Conservation (phyloP, 2,888 invertebrate genomes). For the Watsonalla cultraria region DNA sequence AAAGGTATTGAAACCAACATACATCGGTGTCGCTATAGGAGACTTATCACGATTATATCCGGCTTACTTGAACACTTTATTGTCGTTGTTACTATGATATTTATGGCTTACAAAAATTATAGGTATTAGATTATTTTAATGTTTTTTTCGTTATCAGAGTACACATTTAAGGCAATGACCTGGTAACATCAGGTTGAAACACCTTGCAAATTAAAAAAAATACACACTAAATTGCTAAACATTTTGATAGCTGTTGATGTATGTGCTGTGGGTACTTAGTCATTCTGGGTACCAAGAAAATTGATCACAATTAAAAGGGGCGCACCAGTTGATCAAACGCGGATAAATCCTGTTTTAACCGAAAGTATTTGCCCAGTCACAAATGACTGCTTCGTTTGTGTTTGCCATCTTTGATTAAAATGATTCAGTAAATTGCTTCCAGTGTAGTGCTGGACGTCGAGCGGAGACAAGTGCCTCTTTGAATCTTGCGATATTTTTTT, state of each 20-base stretch:
- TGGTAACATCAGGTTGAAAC: conserved; percentile 3
- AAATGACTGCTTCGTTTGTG: conserved; percentile 53
- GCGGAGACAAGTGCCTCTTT: conserved; percentile 3
- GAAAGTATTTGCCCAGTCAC: conserved; percentile 53
- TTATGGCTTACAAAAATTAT: background rate
- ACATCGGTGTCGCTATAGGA: background rate
- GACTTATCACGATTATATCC: background rate
- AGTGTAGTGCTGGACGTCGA: conserved; percentile 45
- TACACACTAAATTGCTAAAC: too few species aligned
- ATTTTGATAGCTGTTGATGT: background rate
- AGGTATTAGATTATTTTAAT: background rate
- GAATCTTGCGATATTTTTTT: conserved; percentile 6
- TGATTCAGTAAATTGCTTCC: conserved; percentile 40
- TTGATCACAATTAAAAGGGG: conserved; percentile 10
- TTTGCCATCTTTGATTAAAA: conserved; percentile 61
- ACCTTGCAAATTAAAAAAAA: background rate
- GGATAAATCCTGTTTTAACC: conserved; percentile 74
- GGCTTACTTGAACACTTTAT: background rate
- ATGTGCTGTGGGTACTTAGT: background rate
- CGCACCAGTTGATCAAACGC: conserved; percentile 39
- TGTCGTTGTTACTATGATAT: background rate
- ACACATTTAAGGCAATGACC: conserved; percentile 5
- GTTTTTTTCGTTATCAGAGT: conserved; percentile 2
- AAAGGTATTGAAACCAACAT: background rate
- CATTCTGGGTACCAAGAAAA: conserved; percentile 1